Base-by-base conservation (phyloP, 2,113 vertebrate species). In the Boulengeromyrus knoepffleri region DNA sequence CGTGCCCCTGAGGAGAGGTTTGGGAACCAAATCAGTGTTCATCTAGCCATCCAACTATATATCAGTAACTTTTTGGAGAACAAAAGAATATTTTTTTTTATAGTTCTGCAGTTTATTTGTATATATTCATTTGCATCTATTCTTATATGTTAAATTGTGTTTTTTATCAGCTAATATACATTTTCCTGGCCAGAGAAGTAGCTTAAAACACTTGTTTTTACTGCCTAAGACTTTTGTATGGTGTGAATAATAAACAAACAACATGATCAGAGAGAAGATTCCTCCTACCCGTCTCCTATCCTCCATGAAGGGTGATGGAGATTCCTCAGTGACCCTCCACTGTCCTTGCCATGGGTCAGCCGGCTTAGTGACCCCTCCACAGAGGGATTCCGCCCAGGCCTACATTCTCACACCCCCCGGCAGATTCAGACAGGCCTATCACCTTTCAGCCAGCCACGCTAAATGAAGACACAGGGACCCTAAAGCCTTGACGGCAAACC, bases 401-500 rank as follows among this genome's bases (percentile, higher is more conserved):
- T 19, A 52, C 17, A 36, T 88, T 88, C 87, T 56, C 56, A 88
- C 39, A 66, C 87, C 87, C 27, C 36, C 21, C 0, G 8, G 53
- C 17, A 39, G 87, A 53, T 62, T 12, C 87, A 66, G 19, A 88
- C 42, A 88, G 39, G 52, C 52, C 87, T 88, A 88, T 88, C 87
- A 39, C 19, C 56, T 66, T 88, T 62, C 53, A 45, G 87, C 7
- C 36, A 10, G 53, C 21, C 56, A 66, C 21, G 56, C 56, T 62
- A 46, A 46, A 88, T 66, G 62, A 66, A 47, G 87, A 9, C 36
- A 45, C 42, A 15, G 56, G 31, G 3, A 66, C 53, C 56, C 19
- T 66, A 3, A 19, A 19, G 31, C 53, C 87, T 5, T 62, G 3
- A 17, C 3, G 17, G 5, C 87, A 39, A 1, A 24, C 31, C 47